Base-by-base conservation (phyloP, 2,888 invertebrate species). In the Dromius quadrimaculatus region DNA sequence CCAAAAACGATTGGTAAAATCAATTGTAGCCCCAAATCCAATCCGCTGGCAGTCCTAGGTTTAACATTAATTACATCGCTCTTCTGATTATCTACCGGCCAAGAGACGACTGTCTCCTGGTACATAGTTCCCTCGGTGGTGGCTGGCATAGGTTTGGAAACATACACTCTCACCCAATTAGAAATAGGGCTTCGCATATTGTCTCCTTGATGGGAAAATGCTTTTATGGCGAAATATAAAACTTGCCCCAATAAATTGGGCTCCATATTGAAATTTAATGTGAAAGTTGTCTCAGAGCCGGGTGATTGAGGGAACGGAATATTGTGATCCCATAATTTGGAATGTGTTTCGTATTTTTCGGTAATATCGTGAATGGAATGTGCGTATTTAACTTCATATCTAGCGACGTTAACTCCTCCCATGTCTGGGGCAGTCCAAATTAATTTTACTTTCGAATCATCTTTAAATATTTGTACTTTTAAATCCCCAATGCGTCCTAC, bases 391-490 rank as follows among this genome's bases (percentile, higher is more conserved):
- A 87, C 81, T 75, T 87, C 86, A 74, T 87, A 87, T n/a, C 83
- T 79, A 1, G 83, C 80, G 0, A 86, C 85, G 22, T 80, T 81
- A 11, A 81, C 77, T 0, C 85, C 85, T 1, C 85, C 86, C 83
- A 86, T 84, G 73, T 86, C 89, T 0, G 88, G 87, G 1, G 88
- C 85, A 1, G 88, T 87, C 87, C 88, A 89, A 0, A 82, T 81
- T 5, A 89, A 79, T 9, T 84, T 81, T 71, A 85, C 85, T 34
- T 84, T 83, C 74, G 84, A 84, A 22, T 83, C 81, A 62, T 83
- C 81, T 0, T 82, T 78, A 11, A 84, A 76, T 1, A 85, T 78
- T 17, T 84, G 82, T 0, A 83, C 85, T 50, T 80, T 79, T 9
- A 89, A 78, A 79, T 89, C 88, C 0, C 86, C 86, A 34, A 89